These are phyloP conservation scores for Itoplectis maculator DNA, from an alignment of 2,888 invertebrate species.

Conservation along the genomic window DNA sequence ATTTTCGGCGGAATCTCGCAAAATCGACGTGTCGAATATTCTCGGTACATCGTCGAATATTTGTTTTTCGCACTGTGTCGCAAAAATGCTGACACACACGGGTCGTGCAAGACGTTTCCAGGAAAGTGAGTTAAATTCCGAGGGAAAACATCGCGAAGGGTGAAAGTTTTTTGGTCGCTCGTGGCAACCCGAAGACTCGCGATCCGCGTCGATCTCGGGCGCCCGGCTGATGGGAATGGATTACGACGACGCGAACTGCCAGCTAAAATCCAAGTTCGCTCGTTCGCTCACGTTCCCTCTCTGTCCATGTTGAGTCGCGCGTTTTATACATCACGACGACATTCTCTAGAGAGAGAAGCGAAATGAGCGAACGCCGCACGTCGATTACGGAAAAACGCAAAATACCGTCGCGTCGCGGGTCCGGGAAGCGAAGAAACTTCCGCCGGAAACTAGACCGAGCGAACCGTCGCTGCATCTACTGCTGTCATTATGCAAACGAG, in stretches of 20 bases:
- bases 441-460: conserved; percentile 59
- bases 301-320: neutral
- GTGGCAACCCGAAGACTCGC: neutral
- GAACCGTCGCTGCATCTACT: conserved; percentile 41
- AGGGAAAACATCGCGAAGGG: neutral
- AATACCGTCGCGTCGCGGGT: conserved; percentile 32
- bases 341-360: conserved; percentile 11
- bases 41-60: neutral
- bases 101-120: neutral
- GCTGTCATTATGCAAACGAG: conserved; percentile 60
- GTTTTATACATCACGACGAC: neutral
- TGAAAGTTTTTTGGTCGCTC: conserved; percentile 13
- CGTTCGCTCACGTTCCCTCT: conserved; percentile 4
- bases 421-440: conserved; percentile 59
- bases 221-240: conserved; percentile 5
- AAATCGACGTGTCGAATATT: neutral
- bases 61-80: neutral
- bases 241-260: neutral
- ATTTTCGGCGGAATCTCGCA: no score
- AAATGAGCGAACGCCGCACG: neutral
- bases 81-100: conserved; percentile 18
- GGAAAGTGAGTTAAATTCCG: conserved; percentile 8
- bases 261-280: conserved; percentile 17
- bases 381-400: conserved; percentile 35
- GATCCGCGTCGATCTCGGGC: conserved; percentile 13